Evolutionary conservation across 2,797 vertebrate species (phyloP).

Genomic region (Apogon talboti): DNA sequence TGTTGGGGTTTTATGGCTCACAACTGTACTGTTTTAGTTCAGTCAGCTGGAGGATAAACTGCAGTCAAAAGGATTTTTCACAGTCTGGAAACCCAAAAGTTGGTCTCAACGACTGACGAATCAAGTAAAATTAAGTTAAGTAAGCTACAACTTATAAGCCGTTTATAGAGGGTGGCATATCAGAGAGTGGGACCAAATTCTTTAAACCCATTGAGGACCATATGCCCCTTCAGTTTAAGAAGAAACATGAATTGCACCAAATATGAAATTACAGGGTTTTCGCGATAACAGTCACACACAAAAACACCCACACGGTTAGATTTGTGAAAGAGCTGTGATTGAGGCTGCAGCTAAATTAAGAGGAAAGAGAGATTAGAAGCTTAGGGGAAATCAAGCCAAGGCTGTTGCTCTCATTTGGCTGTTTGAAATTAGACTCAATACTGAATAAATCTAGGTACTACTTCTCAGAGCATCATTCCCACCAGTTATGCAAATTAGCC

Average conservation of each 20-base stretch:
- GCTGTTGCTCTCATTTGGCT: constrained; percentile 76
- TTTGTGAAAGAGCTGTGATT: constrained; percentile 73
- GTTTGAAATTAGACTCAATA: constrained; percentile 74
- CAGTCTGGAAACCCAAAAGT: background rate
- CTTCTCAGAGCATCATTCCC: constrained; percentile 70
- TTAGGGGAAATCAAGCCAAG: constrained; percentile 75
- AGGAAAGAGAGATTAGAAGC: constrained; percentile 76
- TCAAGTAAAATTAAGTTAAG: background rate
- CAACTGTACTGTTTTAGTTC: background rate
- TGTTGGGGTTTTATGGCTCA: too few species aligned
- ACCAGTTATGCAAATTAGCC: constrained; percentile 68
- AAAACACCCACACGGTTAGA: constrained; percentile 64
- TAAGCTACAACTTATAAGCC: background rate
- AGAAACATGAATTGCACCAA: constrained; percentile 30
- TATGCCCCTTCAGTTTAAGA: constrained; percentile 30
- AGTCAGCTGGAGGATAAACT: background rate
- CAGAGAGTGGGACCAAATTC: background rate
- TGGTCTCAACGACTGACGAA: background rate
- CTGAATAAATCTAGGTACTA: constrained; percentile 67
- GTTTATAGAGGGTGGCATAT: constrained; percentile 4
- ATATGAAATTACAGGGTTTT: constrained; percentile 59
- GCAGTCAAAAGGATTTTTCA: background rate
- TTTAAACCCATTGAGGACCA: constrained; percentile 6
- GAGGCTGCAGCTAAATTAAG: constrained; percentile 72
- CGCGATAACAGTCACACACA: constrained; percentile 58